Evolutionary conservation across 2,113 vertebrate genomes (phyloP).

Genomic region (Sclerurus mexicanus): DNA sequence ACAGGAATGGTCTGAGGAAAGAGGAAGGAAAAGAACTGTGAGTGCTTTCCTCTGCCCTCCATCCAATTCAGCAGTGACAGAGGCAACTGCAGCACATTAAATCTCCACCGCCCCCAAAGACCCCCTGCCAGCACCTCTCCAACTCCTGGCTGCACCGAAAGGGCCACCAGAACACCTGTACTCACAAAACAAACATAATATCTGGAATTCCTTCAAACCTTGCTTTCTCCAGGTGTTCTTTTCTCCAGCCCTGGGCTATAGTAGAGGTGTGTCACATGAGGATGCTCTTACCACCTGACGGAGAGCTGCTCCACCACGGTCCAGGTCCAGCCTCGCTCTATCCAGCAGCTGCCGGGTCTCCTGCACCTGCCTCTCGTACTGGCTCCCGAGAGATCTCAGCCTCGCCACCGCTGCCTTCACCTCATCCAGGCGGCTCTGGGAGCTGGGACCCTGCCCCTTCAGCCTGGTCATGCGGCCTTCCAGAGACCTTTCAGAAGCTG

Average conservation of each 20-base stretch:
- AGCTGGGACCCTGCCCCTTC: slow-evolving; percentile 63
- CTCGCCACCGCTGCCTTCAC: slow-evolving; percentile 12
- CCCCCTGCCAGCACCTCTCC: neutral
- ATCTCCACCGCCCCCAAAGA: neutral
- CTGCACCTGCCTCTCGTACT: slow-evolving; percentile 66
- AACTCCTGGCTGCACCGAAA: neutral
- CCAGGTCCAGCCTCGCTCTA: slow-evolving; percentile 74
- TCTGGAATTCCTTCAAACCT: neutral
- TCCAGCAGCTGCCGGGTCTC: slow-evolving; percentile 68
- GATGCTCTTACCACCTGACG: slow-evolving; percentile 67
- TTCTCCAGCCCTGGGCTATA: neutral
- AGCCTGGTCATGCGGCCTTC: slow-evolving; percentile 70
- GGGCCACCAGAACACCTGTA: neutral
- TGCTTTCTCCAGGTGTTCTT: neutral
- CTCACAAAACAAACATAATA: neutral
- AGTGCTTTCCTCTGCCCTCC: neutral
- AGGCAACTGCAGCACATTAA: accelerated
- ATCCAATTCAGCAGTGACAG: neutral
- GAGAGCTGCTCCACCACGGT: slow-evolving; percentile 60
- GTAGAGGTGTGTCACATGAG: accelerated
- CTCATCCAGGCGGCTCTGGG: slow-evolving; percentile 65
- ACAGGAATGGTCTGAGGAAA: slow-evolving; percentile 73
- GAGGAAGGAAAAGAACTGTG: neutral
- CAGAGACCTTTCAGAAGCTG: slow-evolving; percentile 76
- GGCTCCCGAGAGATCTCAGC: slow-evolving; percentile 56